Evolutionary conservation across 2,113 vertebrate genomes (phyloP), one percentile per base, ranked within the genome.

Genomic region (Anseranas semipalmata): DNA sequence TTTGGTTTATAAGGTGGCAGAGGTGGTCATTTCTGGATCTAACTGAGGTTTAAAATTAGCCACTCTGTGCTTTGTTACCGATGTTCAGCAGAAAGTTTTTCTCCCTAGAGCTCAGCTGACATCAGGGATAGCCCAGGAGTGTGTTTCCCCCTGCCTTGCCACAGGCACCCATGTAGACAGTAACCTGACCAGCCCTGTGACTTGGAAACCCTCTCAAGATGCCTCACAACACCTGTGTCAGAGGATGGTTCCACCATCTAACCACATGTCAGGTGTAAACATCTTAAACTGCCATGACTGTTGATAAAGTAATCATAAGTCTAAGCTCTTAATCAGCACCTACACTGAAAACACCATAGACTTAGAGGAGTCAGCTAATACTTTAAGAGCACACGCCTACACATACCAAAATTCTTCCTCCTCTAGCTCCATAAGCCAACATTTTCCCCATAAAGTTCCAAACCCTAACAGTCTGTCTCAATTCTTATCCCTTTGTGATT

Each of bases 261-360:
- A 67, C 59, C 63, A 32, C 48, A 39, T 0, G 46, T 59, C 87
- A 87, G 30, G 20, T 52, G 13, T 37, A 73, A 86, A 37, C 52
- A 53, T 32, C 76, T 87, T 73, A 81, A 79, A 75, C 20, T 81
- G 33, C 46, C 19, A 3, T 21, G 60, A 9, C 37, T 82, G 43
- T 72, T 89, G 78, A 85, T 75, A 82, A 82, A 89, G 70, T 43
- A 72, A 73, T 82, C 52, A 24, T 45, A 75, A 73, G 18, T 37
- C 77, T 95, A 68, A 96, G 70, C 39, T 91, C 52, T 91, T 91
- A 87, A 92, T 89, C 81, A 53, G 68, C 77, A 48, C 33, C 87
- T 75, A 48, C 16, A 6, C 76, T 94, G 89, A 63, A 74, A 94
- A 75, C 87, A 85, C 39, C 12, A 6, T 2, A 52, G 83, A 46